Conservation (phyloP, 2,797 vertebrate species). For the Acridotheres tristis region DNA sequence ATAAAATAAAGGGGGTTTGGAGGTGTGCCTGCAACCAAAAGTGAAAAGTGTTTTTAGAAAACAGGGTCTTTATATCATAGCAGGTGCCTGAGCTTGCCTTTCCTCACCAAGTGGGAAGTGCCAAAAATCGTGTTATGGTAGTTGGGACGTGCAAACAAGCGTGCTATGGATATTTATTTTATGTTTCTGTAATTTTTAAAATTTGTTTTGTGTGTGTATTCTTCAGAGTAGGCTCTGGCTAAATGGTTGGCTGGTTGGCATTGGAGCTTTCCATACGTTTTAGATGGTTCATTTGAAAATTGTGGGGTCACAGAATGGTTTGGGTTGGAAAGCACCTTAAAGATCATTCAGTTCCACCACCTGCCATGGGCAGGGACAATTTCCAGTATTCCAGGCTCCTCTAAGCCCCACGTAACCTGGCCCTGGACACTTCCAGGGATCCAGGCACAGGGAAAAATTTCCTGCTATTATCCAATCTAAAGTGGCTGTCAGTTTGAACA, state of each 20-base stretch:
- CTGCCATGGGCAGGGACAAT: too few relatives aligned
- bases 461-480: not conserved
- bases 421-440: not conserved
- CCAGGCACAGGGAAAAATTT: not conserved
- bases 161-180: not conserved
- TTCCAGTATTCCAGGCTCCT: rapidly evolving
- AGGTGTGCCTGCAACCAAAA: not conserved
- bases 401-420: not conserved
- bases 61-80: rapidly evolving
- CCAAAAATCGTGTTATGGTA: not conserved
- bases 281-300: not conserved
- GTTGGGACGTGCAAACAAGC: rapidly evolving
- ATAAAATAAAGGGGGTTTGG: not conserved
- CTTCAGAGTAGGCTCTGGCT: not conserved
- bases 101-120: rapidly evolving
- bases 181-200: not conserved
- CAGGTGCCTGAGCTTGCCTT: not conserved
- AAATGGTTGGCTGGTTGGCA: not conserved
- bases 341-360: rapidly evolving
- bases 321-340: not conserved
- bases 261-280: not conserved
- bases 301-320: not conserved
- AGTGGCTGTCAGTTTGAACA: not conserved
- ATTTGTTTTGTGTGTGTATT: rapidly evolving
- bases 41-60: not conserved